A percentile compares a stretch with the other conserved stretches of the same genome.
phyloP scores from a whole-genome alignment of 2,888 invertebrate species.

The Strigamia crassipes region DNA sequence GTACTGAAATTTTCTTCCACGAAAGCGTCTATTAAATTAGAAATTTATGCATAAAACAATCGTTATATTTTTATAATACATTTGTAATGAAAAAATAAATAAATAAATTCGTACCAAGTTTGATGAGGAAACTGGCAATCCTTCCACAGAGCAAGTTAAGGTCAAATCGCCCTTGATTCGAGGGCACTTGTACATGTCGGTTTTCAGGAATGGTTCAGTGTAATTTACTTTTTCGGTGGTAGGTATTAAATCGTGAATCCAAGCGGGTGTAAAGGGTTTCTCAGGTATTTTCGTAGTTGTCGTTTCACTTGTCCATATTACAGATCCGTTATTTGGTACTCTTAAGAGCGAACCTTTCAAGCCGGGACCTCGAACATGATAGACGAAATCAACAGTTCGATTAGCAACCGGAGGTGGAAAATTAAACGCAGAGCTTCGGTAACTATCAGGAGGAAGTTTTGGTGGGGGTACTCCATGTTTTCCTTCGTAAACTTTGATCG shows the following conservation, averaged over 20 bases:
- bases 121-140: too few species aligned
- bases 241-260: background rate
- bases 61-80: too few species aligned
- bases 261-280: slow-evolving; percentile 23
- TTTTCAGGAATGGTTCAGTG: background rate
- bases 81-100: too few species aligned
- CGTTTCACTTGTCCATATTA: background rate
- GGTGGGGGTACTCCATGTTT: slow-evolving; percentile 3
- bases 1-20: too few species aligned
- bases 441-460: background rate
- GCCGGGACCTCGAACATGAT: slow-evolving; percentile 18
- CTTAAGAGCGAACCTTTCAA: background rate
- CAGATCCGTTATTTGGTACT: background rate
- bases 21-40: too few species aligned
- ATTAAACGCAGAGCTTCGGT: background rate
- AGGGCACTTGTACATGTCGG: background rate
- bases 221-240: background rate
- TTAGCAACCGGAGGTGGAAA: background rate
- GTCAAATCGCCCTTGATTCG: background rate
- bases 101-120: too few species aligned
- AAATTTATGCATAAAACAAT: too few species aligned
- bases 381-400: background rate
- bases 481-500: background rate
- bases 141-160: background rate
- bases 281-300: background rate